Evolutionary conservation across 2,888 invertebrate species (phyloP).

Genomic region (Campoplex capitator): DNA sequence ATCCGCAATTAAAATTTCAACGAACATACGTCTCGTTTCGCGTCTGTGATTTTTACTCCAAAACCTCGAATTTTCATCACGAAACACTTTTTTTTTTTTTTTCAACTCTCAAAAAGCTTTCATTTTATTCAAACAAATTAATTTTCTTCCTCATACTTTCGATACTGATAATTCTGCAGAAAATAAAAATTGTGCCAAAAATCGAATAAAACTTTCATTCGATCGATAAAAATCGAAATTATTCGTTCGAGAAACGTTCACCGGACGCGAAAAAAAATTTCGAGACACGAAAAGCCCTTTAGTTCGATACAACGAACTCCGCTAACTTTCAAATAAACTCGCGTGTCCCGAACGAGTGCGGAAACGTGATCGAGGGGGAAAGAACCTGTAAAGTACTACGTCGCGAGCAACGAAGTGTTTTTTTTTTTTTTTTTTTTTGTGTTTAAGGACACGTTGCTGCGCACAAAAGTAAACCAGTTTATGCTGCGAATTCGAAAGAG

Average conservation of each 20-base stretch:
- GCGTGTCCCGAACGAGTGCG: slow-evolving; percentile 31
- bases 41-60: neutral
- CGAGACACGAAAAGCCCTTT: neutral
- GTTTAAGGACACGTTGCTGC: slow-evolving; percentile 18
- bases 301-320: neutral
- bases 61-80: too few relatives aligned
- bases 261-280: neutral
- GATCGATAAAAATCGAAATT: neutral
- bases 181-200: too few relatives aligned
- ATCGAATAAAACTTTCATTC: too few relatives aligned
- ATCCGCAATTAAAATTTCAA: neutral
- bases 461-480: slow-evolving; percentile 49
- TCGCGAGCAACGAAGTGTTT: slow-evolving; percentile 13
- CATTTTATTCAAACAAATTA: too few relatives aligned
- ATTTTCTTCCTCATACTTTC: too few relatives aligned
- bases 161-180: too few relatives aligned
- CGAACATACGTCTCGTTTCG: neutral
- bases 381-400: slow-evolving; percentile 26
- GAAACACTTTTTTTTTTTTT: too few relatives aligned
- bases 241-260: neutral
- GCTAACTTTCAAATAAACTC: slow-evolving; percentile 12
- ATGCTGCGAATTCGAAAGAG: slow-evolving; percentile 23
- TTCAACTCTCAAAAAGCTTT: too few relatives aligned
- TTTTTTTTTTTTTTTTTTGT: neutral
- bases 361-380: slow-evolving; percentile 17